Evolutionary conservation across 2,113 vertebrate genomes (phyloP).

Genomic region (Zingel zingel): DNA sequence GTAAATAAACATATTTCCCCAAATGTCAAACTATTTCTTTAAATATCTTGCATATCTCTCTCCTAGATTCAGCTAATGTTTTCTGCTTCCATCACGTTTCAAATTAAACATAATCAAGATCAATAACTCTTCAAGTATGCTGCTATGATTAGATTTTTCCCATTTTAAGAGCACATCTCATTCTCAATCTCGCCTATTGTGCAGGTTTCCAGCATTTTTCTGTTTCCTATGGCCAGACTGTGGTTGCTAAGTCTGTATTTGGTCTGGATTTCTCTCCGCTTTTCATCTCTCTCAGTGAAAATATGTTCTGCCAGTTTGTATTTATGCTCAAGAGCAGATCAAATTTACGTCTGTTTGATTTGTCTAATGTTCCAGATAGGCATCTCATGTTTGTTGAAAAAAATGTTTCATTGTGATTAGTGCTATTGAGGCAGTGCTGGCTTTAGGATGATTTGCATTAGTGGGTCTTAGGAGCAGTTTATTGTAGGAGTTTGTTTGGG

Average conservation of each 20-base stretch:
- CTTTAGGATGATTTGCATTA: constrained; percentile 42
- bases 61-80: background rate
- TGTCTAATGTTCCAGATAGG: constrained; percentile 50
- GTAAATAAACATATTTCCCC: background rate
- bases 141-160: background rate
- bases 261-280: constrained; percentile 35
- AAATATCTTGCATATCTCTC: background rate
- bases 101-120: too few species aligned
- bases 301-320: constrained; percentile 39
- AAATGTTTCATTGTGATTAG: constrained; percentile 39
- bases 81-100: background rate
- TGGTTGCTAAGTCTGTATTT: constrained; percentile 36
- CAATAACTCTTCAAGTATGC: background rate
- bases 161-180: background rate
- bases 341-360: constrained; percentile 41
- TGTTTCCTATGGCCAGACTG: constrained; percentile 30
- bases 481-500: constrained; percentile 1
- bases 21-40: background rate
- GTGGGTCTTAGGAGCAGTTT: background rate
- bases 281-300: constrained; percentile 47
- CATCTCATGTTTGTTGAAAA: constrained; percentile 47
- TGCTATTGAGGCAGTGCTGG: background rate
- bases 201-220: constrained; percentile 10
- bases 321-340: constrained; percentile 43
- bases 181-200: background rate